phyloP scores from a whole-genome alignment of 2,113 vertebrate species.

The Echinops telfairi region DNA sequence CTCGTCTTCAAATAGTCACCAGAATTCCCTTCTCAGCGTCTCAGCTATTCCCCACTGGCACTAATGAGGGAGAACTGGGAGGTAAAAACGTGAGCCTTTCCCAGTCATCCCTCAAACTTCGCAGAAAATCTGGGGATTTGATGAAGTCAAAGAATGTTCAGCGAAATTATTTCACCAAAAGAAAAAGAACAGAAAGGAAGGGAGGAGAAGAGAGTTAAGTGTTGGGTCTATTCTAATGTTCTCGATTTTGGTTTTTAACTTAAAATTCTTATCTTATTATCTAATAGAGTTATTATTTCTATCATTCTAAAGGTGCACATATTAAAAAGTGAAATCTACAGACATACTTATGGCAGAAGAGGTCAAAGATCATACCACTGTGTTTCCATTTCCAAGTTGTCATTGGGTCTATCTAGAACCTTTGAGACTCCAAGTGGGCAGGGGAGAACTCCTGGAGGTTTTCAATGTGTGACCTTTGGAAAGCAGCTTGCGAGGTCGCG shows the following conservation, averaged over 20 bases:
- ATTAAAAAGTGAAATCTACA: slow-evolving; percentile 15
- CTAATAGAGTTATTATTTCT: neutral
- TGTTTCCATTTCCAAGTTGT: neutral
- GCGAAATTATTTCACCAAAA: neutral
- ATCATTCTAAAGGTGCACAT: neutral
- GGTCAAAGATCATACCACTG: neutral
- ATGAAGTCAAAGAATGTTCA: slow-evolving; percentile 1
- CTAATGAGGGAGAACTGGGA: slow-evolving; percentile 29
- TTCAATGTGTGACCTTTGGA: neutral
- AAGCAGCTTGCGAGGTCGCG: too few relatives aligned
- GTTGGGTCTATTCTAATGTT: neutral
- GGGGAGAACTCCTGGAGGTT: neutral
- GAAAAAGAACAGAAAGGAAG: neutral
- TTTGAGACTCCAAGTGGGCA: neutral
- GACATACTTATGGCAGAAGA: neutral
- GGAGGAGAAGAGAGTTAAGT: neutral
- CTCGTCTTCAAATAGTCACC: slow-evolving; percentile 1
- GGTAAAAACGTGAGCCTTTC: neutral
- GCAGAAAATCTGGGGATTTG: neutral
- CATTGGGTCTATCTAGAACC: neutral
- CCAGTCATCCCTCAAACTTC: slow-evolving; percentile 12
- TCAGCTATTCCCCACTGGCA: neutral
- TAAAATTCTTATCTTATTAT: neutral
- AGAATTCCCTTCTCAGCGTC: slow-evolving; percentile 22
- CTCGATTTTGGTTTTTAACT: neutral